phyloP scores from a whole-genome alignment of 1,140 invertebrate species.

The Ctenoplectra terminalis region DNA sequence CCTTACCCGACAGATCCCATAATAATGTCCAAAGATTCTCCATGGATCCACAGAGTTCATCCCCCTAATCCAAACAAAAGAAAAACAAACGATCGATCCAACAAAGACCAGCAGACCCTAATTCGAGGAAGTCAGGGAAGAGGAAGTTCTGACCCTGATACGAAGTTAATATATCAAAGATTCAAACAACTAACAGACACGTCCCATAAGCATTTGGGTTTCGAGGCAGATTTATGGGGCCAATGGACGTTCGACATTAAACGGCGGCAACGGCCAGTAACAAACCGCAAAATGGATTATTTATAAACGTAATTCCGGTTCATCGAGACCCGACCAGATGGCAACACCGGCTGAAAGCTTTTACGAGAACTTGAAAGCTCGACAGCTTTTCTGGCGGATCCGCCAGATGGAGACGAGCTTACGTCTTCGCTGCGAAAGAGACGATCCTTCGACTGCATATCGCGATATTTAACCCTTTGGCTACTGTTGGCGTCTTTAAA shows the following conservation, averaged over 20 bases:
- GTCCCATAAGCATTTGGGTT: background rate
- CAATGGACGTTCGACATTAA: conserved; percentile 9
- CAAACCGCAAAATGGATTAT: conserved; percentile 37
- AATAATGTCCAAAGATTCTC: background rate
- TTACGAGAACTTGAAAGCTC: conserved; percentile 49
- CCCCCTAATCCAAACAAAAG: background rate
- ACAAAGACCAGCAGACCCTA: background rate
- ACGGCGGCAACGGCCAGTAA: conserved; percentile 6
- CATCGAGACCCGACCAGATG: conserved; percentile 46
- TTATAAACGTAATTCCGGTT: conserved; percentile 44
- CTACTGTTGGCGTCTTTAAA: too few relatives aligned
- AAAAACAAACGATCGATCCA: background rate
- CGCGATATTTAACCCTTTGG: too few relatives aligned
- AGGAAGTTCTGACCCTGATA: background rate
- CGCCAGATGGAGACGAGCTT: conserved; percentile 64
- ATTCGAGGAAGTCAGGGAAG: background rate
- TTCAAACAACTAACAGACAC: background rate
- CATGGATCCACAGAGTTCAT: background rate
- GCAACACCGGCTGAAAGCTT: conserved; percentile 57
- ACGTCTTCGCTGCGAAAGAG: conserved; percentile 21
- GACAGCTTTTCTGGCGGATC: conserved; percentile 49
- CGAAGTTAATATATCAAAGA: background rate
- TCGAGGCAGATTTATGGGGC: background rate
- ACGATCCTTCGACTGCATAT: too few relatives aligned
- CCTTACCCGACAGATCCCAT: background rate